Percentiles rank a stretch among this genome's conserved stretches.
Evolutionary conservation across 2,797 vertebrate genomes (phyloP).

Genomic region (Oreochromis mossambicus): DNA sequence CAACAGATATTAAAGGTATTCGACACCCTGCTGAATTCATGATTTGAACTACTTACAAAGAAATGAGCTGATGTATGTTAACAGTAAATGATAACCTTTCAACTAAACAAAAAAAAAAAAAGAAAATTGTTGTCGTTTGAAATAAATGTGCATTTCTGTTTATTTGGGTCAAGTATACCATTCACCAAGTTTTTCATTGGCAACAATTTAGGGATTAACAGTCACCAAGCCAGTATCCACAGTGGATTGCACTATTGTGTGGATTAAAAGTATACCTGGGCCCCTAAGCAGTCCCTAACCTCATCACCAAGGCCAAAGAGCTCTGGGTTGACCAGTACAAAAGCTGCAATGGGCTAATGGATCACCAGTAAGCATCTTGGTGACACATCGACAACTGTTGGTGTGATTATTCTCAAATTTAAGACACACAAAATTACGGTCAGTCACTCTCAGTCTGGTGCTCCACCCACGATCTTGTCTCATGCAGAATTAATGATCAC

Average conservation of each 20-base stretch:
- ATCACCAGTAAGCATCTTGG: background rate
- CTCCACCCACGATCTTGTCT: background rate
- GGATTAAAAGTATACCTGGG: background rate
- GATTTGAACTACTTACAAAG: background rate
- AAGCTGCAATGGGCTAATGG: background rate
- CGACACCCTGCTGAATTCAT: background rate
- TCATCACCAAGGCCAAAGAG: background rate
- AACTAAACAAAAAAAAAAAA: background rate
- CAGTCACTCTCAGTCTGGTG: background rate
- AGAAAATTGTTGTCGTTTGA: background rate
- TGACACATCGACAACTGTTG: background rate
- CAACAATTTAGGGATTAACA: background rate
- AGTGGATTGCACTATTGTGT: background rate
- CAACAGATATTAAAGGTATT: background rate
- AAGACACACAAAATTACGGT: background rate
- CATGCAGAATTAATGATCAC: background rate
- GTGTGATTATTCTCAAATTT: background rate
- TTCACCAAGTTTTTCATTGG: background rate
- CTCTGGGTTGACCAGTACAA: background rate
- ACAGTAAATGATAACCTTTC: background rate
- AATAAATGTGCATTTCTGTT: background rate
- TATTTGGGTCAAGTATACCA: background rate
- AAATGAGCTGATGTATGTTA: background rate
- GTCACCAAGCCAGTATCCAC: background rate
- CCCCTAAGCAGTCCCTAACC: background rate